Base-by-base conservation (phyloP, 1,140 invertebrate species). In the Formica selysi region DNA sequence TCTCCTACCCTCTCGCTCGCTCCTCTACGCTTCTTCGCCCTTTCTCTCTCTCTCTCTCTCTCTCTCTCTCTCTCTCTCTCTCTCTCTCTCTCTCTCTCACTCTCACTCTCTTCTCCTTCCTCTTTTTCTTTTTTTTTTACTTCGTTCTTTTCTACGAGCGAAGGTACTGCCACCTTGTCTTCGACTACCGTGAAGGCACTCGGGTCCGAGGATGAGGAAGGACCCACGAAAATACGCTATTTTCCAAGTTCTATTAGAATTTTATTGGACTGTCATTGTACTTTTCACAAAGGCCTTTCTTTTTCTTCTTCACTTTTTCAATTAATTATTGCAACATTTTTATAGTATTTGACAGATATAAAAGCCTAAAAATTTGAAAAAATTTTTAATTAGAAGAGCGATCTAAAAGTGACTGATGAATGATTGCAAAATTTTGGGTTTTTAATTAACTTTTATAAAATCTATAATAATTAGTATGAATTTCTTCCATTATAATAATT, bases 111-210 rank as follows among this genome's bases (percentile, higher is more conserved):
- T 29, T 76, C 70, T 71, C 57, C 85, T 83, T 85, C 76, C 86
- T 81, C 86, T 48, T 36, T 57, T 57, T 88, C 86, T 48, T 61
- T 51, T 88, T 86, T 81, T 86, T 85, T 16, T 54, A 10, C 16
- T 68, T 76, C 51, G 36, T 62, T 41, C 84, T 81, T 64, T 61
- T 62, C 48, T 78, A 36, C 54, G 29, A 44, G 67, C 64, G 32
- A 61, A 57, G 22, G 38, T 70, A 71, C 51, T n/a, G 64, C 22
- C 54, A 64, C 38, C 73, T 65, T 62, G 44, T 86, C 54, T 74
- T 41, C 61, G 32, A 41, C 29, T 71, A 19, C 36, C 51, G 38
- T 62, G 41, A 87, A 61, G 64, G 76, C 62, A 80, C 76, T 85
- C 26, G 16, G 11, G 38, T 68, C 26, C 84, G 29, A 65, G 36